Percentiles rank a stretch among this genome's conserved stretches.
Evolutionary conservation across 2,888 invertebrate genomes (phyloP).

Genomic region (Elaeidobius kamerunicus): DNA sequence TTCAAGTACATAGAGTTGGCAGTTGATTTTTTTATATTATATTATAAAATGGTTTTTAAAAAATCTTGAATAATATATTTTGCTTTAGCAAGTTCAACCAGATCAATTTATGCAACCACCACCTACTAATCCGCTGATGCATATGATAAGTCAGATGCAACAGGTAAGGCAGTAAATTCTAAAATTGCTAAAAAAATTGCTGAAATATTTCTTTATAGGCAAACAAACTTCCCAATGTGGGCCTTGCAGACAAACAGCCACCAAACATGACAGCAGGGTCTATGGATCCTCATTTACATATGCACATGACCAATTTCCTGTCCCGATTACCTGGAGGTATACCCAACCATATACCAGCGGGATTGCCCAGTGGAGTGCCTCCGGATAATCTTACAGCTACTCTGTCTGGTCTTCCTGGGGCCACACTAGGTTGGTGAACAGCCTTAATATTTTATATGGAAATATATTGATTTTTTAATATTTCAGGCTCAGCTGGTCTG

Average conservation of each 20-base stretch:
- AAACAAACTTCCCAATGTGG: slow-evolving; percentile 45
- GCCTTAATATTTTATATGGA: no score
- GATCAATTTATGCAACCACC: slow-evolving; percentile 47
- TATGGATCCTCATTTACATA: slow-evolving; percentile 50
- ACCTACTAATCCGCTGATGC: slow-evolving; percentile 54
- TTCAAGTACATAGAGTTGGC: no score
- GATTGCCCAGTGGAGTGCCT: slow-evolving; percentile 28
- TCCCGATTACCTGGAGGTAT: slow-evolving; percentile 41
- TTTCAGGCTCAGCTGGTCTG: slow-evolving; percentile 21
- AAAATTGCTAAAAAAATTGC: no score
- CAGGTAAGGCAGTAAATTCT: no score
- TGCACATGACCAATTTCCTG: slow-evolving; percentile 55
- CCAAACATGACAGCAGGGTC: slow-evolving; percentile 40
- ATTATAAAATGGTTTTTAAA: no score
- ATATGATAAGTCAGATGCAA: slow-evolving; percentile 56
- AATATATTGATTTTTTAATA: no score
- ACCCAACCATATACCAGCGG: slow-evolving; percentile 35
- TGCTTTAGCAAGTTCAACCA: slow-evolving; percentile 38
- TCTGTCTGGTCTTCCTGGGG: slow-evolving; percentile 34
- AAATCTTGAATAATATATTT: not conserved
- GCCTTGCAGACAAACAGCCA: slow-evolving; percentile 41
- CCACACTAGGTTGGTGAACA: slow-evolving; percentile 21
- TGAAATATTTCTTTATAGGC: slow-evolving; percentile 38
- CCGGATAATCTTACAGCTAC: slow-evolving; percentile 33
- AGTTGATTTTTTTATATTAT: no score